A percentile compares a stretch with the other conserved stretches of the same genome.
These are phyloP conservation scores for Lepidurus couesii DNA, from an alignment of 1,140 invertebrate genomes.

Conservation along the genomic window DNA sequence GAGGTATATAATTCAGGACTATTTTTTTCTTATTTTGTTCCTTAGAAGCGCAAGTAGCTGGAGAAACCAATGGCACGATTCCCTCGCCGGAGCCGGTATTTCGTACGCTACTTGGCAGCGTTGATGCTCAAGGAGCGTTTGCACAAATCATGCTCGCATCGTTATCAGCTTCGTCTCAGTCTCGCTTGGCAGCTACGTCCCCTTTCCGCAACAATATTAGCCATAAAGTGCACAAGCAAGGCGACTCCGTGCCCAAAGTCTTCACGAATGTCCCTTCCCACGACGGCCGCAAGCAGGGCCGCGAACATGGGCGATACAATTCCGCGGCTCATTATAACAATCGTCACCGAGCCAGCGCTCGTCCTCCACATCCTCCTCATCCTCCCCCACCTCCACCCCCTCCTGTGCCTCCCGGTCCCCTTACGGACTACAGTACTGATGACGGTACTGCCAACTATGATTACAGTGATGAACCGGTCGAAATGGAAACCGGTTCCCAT, in stretches of 20 bases:
- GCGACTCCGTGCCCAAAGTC: background rate
- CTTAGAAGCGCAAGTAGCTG: background rate
- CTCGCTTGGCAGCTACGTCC: background rate
- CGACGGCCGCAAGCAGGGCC: background rate
- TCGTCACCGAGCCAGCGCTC: background rate
- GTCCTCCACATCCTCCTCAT: background rate
- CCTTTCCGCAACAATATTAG: background rate
- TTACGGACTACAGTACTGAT: background rate
- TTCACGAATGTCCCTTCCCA: background rate
- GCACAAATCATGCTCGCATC: conserved; percentile 13
- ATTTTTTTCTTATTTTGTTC: background rate
- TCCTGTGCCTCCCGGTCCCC: background rate
- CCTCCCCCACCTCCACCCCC: background rate
- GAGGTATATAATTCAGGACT: background rate
- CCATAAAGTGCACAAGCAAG: conserved; percentile 18
- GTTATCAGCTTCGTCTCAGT: conserved; percentile 14
- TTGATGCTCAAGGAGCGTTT: background rate
- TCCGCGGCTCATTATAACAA: background rate
- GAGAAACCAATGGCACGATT: background rate
- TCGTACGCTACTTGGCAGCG: background rate
- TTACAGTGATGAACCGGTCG: background rate
- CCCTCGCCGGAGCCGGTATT: background rate
- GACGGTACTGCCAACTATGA: background rate
- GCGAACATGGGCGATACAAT: background rate
- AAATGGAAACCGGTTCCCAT: background rate